A percentile compares a stretch with the other conserved stretches of the same genome.
Conservation (phyloP, 2,113 vertebrate species). For the Fulmarus glacialis region DNA sequence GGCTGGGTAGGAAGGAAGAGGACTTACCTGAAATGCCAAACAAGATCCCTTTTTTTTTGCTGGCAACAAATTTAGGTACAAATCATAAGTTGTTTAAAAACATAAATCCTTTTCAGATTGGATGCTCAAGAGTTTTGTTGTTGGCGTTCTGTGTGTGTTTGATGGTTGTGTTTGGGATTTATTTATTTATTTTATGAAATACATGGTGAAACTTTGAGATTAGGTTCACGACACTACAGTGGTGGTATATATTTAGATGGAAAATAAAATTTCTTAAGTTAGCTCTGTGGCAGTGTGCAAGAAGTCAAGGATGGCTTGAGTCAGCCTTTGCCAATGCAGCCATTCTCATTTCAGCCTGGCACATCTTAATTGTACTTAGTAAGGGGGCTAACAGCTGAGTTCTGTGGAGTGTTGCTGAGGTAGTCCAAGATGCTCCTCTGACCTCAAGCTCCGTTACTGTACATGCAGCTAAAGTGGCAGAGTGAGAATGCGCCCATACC, state of each 20-base stretch:
- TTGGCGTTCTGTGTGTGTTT: neutral
- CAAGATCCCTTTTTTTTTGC: neutral
- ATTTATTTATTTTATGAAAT: neutral
- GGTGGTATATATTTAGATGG: neutral
- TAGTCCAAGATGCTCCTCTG: neutral
- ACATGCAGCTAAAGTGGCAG: neutral
- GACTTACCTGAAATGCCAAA: neutral
- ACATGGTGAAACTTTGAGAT: neutral
- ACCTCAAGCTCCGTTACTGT: neutral
- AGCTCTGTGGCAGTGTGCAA: neutral
- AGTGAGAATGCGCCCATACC: neutral
- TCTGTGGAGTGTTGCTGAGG: neutral
- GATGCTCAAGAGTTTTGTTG: neutral
- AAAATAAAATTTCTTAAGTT: neutral
- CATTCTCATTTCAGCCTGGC: neutral
- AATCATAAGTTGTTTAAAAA: neutral
- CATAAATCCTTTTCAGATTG: neutral
- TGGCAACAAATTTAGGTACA: neutral
- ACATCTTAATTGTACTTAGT: neutral
- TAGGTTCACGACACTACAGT: neutral
- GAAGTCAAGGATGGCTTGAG: neutral
- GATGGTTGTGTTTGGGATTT: neutral
- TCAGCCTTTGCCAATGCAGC: neutral
- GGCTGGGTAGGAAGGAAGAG: neutral
- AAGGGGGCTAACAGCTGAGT: neutral